phyloP scores from a whole-genome alignment of 2,113 vertebrate genomes.

The Ameiurus melas region DNA sequence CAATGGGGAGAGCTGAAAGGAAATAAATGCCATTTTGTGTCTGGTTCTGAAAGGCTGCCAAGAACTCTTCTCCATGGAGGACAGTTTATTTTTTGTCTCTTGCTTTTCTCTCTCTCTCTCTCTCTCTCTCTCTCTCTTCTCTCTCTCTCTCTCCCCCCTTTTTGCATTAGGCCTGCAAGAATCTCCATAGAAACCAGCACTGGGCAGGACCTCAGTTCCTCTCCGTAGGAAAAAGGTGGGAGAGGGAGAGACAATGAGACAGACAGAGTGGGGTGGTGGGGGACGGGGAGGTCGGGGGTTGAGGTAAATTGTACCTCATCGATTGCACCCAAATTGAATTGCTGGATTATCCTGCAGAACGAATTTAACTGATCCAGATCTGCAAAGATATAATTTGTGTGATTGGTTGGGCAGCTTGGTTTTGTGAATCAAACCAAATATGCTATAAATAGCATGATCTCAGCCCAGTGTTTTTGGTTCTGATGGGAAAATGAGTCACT shows the following conservation, averaged over 20 bases:
- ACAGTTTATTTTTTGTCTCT: conserved; percentile 18
- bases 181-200: conserved; percentile 58
- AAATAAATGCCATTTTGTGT: conserved; percentile 47
- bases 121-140: conserved; percentile 15
- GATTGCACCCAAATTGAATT: conserved; percentile 34
- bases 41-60: conserved; percentile 45
- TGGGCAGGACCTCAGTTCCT: conserved; percentile 46
- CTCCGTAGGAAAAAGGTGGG: conserved; percentile 21
- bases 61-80: conserved; percentile 46
- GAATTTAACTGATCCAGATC: not conserved
- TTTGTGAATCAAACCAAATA: conserved; percentile 31
- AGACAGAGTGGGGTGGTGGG: not conserved
- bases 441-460: conserved; percentile 23
- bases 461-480: conserved; percentile 8
- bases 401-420: not conserved
- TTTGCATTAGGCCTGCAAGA: conserved; percentile 27
- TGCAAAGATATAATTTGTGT: not conserved
- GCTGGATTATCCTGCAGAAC: not conserved
- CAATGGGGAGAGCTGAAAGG: conserved; percentile 30
- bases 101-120: not conserved
- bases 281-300: not conserved
- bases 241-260: conserved; percentile 15
- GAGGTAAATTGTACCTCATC: conserved; percentile 16
- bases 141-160: no score
- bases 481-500: conserved; percentile 39